Conservation (phyloP, 2,797 vertebrate species). For the Alectoris magna region DNA sequence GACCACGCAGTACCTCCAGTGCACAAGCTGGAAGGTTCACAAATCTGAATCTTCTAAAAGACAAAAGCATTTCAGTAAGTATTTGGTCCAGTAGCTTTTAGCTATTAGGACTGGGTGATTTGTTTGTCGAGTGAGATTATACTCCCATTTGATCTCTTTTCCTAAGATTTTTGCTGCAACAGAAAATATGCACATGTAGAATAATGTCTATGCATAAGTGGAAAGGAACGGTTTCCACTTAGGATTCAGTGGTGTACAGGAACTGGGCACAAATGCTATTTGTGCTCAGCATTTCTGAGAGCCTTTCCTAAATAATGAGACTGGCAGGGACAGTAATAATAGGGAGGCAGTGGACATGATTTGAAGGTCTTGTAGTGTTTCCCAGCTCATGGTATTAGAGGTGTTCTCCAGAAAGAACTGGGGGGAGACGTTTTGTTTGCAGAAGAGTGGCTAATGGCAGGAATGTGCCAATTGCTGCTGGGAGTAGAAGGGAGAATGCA, state of each 20-base stretch:
- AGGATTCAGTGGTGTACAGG: neutral
- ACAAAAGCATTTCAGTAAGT: constrained; percentile 24
- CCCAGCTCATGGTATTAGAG: neutral
- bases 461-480: neutral
- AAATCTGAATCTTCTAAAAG: neutral
- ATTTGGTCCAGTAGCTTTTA: neutral
- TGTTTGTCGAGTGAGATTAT: neutral
- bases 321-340: neutral
- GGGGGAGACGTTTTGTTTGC: neutral
- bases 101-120: neutral
- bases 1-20: neutral
- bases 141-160: neutral
- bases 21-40: neutral
- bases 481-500: neutral
- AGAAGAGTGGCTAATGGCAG: neutral
- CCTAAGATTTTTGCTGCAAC: neutral
- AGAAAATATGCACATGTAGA: neutral
- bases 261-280: neutral
- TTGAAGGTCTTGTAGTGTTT: neutral
- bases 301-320: neutral
- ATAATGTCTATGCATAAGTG: neutral
- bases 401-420: neutral
- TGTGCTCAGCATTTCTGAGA: neutral
- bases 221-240: neutral
- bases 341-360: neutral